Evolutionary conservation across 2,888 invertebrate genomes (phyloP).

Genomic region (Julus scandinavius): DNA sequence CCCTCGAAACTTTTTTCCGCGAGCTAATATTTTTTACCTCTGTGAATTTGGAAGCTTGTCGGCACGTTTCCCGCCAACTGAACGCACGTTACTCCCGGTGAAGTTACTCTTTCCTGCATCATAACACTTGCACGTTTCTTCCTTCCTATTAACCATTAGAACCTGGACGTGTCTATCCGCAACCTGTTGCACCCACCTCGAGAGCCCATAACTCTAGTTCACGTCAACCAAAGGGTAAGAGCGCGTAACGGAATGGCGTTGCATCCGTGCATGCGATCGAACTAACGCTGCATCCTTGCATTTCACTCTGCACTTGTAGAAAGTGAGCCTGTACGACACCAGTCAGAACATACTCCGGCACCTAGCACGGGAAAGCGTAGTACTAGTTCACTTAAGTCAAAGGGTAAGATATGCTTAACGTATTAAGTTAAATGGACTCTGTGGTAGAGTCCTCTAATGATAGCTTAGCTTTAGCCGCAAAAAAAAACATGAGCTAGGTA

Average conservation of each 20-base stretch:
- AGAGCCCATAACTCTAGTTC: background rate
- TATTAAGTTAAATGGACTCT: too few relatives aligned
- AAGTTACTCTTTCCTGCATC: background rate
- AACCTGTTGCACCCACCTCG: conserved; percentile 3
- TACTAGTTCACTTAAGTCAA: background rate
- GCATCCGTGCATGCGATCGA: background rate
- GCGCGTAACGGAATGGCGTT: background rate
- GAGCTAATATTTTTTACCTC: too few relatives aligned
- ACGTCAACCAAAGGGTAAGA: background rate
- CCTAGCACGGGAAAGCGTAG: background rate
- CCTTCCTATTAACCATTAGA: background rate
- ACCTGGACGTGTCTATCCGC: background rate
- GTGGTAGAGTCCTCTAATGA: too few relatives aligned
- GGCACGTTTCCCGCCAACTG: background rate
- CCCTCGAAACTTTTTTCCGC: too few relatives aligned
- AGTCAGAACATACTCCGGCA: background rate
- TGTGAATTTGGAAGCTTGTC: background rate
- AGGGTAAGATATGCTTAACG: background rate
- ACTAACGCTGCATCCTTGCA: background rate
- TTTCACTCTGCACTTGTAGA: background rate
- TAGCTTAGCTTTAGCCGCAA: too few relatives aligned
- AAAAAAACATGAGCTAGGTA: too few relatives aligned
- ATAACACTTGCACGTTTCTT: conserved; percentile 13
- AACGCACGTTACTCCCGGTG: background rate
- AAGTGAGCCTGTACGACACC: background rate